Evolutionary conservation across 2,888 invertebrate genomes (phyloP), one percentile per base, ranked within the genome.

Genomic region (Limnephilus rhombicus): DNA sequence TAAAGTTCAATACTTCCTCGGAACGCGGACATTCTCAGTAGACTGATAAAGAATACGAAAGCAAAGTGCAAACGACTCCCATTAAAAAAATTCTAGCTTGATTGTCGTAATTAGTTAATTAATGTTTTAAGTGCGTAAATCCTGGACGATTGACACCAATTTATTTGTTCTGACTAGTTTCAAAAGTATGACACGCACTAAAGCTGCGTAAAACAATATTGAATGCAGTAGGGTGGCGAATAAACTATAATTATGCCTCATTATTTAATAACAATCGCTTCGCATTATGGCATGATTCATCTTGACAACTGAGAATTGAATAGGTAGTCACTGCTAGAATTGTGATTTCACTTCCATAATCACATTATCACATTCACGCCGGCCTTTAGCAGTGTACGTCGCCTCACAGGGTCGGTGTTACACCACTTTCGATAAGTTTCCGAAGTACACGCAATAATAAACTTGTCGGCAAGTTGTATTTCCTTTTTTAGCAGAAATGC

Each of bases 401-500:
- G 68, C 31, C 18, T 88, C 68, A 68, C 68, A 29, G 68, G 34
- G n/a, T 85, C 29, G n/a, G n/a, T 24, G 88, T 88, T 87, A 24
- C 24, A 53, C 31, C 53, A 68, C 88, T 88, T 88, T 88, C 68
- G 88, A 88, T 68, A 88, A 18, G 88, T 29, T 68, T 18, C 88
- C 29, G 86, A 86, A 68, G 86, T 86, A 49, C 49, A 88, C 88
- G 88, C 88, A 88, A 80, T 88, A 34, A 88, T 37, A n/a, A 81
- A 89, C 89, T 89, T 41, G 81, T 53, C 37, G 86, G 31, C 90
- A 81, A 91, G 85, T 88, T 53, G 92, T 92, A 90, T 93, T 92
- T 93, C 93, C 93, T 92, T 93, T 91, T 93, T 93, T 86, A 93
- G 93, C 89, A 89, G 83, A 92, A 92, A 88, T 91, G 91, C 87